These are phyloP conservation scores for Drosophila mauritiana DNA, from an alignment of 1,140 invertebrate genomes.

Conservation along the genomic window DNA sequence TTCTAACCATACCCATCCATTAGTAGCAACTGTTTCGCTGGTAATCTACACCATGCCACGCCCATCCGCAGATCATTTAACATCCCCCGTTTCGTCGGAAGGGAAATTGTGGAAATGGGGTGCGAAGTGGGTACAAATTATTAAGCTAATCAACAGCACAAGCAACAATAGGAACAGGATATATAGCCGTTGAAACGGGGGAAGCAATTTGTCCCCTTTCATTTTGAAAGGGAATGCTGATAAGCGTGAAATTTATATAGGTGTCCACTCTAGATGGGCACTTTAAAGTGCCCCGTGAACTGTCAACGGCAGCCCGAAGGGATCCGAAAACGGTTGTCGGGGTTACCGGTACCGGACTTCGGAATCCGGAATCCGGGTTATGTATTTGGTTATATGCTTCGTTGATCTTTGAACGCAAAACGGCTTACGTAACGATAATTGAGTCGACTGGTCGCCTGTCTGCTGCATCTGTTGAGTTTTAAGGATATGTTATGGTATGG, in stretches of 20 bases:
- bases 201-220: slow-evolving; percentile 55
- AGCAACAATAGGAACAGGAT: slow-evolving; percentile 53
- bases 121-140: slow-evolving; percentile 74
- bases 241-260: slow-evolving; percentile 68
- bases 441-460: slow-evolving; percentile 38
- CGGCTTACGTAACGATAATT: slow-evolving; percentile 71
- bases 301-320: slow-evolving; percentile 66
- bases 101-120: slow-evolving; percentile 39
- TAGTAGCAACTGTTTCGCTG: slow-evolving; percentile 72
- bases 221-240: slow-evolving; percentile 35
- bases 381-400: slow-evolving; percentile 71
- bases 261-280: slow-evolving; percentile 45
- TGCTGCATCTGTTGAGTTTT: slow-evolving; percentile 72
- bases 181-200: slow-evolving; percentile 15
- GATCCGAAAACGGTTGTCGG: slow-evolving; percentile 28
- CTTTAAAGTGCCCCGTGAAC: slow-evolving; percentile 58
- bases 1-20: slow-evolving; percentile 44
- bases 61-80: slow-evolving; percentile 46
- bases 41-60: slow-evolving; percentile 78
- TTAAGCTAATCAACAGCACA: slow-evolving; percentile 76
- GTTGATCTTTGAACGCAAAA: slow-evolving; percentile 67
- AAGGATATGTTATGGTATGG: slow-evolving; percentile 29
- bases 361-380: slow-evolving; percentile 45
- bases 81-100: slow-evolving; percentile 36
- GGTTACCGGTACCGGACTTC: slow-evolving; percentile 32